Base-by-base conservation (phyloP, 1,140 invertebrate species). In the Cepaea nemoralis region DNA sequence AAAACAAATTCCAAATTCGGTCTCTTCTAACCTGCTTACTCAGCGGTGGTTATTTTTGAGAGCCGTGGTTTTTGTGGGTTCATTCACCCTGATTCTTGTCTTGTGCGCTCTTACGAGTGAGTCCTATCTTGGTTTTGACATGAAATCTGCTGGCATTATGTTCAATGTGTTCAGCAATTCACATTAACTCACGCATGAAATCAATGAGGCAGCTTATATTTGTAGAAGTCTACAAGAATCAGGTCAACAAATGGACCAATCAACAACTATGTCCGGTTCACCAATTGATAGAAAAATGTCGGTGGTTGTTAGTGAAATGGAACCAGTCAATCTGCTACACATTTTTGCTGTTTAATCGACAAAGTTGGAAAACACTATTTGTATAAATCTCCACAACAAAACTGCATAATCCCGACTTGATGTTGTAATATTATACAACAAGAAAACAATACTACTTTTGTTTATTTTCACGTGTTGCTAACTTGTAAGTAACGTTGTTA, bases 241-340 rank as follows among this genome's bases (percentile, higher is more conserved):
- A 31, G 59, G 59, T 63, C 59, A 63, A 63, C n/a, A 31, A 63
- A 31, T 31, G n/a, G 10, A 31, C 27, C 27, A 63, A 55, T 55
- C 6, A 10, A 2, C 27, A 31, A 63, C 59, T 63, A 63, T 16
- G 6, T 63, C 59, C 59, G 59, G 59, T 63, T 6, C 10, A 2
- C n/a, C 22, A 8, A 31, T n/a, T 63, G n/a, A 24, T 55, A 2
- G 19, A 63, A 63, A 63, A 63, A 63, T 63, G 59, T 63, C 59
- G 59, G n/a, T 63, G 59, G n/a, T 31, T 50, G 73, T 76, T 6
- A 50, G 19, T n/a, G n/a, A n/a, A n/a, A n/a, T n/a, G n/a, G n/a
- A n/a, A 22, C 14, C 48, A 59, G 12, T 1, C 37, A 19, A 2
- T 19, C 12, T n/a, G 33, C 22, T 22, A 31, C 35, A n/a, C 1